Evolutionary conservation across 1,140 invertebrate genomes (phyloP).

Genomic region (Heterodera carotae): DNA sequence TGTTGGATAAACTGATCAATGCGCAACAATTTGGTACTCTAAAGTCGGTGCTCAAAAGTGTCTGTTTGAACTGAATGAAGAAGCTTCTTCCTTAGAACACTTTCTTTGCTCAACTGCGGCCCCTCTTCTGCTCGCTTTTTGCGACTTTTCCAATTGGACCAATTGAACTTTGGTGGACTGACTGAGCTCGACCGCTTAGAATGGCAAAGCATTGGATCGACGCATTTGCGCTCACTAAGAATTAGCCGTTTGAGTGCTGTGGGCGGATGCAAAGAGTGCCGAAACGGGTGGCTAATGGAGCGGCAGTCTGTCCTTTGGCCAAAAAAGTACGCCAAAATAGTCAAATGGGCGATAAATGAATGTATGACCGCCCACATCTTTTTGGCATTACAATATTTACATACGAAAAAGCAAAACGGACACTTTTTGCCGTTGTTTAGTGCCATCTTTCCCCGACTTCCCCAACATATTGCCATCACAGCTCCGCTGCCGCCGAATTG

Average conservation of each 20-base stretch:
- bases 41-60: not conserved
- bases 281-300: not conserved
- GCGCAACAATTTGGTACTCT: not conserved
- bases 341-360: no score
- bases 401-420: not conserved
- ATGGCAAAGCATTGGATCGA: not conserved
- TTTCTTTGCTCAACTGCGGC: not conserved
- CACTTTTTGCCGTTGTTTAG: not conserved
- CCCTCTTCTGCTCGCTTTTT: not conserved
- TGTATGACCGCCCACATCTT: no score
- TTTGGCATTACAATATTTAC: not conserved
- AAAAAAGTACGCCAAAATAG: no score
- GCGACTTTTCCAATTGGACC: not conserved
- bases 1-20: not conserved
- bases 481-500: conserved; percentile 4
- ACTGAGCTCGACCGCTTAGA: not conserved
- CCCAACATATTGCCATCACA: not conserved
- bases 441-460: not conserved
- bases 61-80: not conserved
- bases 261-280: not conserved
- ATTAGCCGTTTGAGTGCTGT: not conserved
- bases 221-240: not conserved
- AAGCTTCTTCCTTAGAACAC: not conserved
- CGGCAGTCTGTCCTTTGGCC: not conserved
- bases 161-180: not conserved